These are phyloP conservation scores for Dendrophyllia cribrosa DNA, from an alignment of 64 coral and sea anemone genomes.

Conservation along the genomic window DNA sequence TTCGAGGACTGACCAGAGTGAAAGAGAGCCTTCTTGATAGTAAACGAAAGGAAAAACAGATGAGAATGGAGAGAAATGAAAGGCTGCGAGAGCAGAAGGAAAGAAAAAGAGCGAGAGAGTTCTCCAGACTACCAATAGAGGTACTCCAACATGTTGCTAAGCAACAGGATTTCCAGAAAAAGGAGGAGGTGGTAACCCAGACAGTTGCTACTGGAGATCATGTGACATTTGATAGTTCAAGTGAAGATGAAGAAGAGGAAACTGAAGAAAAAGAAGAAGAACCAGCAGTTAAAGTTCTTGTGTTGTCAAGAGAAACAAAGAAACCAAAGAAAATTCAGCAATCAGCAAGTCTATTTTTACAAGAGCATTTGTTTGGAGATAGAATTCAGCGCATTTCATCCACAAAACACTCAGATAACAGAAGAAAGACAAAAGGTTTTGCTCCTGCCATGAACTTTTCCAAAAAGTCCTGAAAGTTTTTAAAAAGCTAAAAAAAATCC, in stretches of 20 bases:
- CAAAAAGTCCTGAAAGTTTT: constrained; percentile 2
- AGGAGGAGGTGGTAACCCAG: not conserved
- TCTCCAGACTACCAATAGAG: constrained; percentile 73
- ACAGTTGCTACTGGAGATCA: constrained; percentile 28
- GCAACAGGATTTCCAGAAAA: constrained; percentile 42
- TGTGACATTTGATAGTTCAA: constrained; percentile 69
- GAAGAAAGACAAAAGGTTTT: constrained; percentile 21
- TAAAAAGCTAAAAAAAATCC: not conserved
- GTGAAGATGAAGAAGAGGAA: constrained; percentile 51
- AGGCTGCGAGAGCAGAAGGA: constrained; percentile 65
- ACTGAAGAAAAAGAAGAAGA: not conserved
- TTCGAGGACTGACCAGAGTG: constrained; percentile 55
- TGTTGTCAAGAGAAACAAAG: constrained; percentile 51
- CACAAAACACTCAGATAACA: constrained; percentile 28
- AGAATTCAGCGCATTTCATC: constrained; percentile 78
- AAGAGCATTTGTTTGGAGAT: constrained; percentile 84
- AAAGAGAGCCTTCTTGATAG: constrained; percentile 45
- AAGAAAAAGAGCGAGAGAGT: constrained; percentile 66
- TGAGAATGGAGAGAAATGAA: constrained; percentile 77
- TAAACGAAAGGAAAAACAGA: constrained; percentile 73
- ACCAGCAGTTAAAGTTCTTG: constrained; percentile 67
- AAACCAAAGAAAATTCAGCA: constrained; percentile 67
- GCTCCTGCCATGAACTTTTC: constrained; percentile 70
- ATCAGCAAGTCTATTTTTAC: constrained; percentile 77
- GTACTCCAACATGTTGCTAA: constrained; percentile 78